These are phyloP conservation scores for Beroe forskalii DNA, from an alignment of 37 sponge, comb jelly and placozoan genomes.

Conservation along the genomic window DNA sequence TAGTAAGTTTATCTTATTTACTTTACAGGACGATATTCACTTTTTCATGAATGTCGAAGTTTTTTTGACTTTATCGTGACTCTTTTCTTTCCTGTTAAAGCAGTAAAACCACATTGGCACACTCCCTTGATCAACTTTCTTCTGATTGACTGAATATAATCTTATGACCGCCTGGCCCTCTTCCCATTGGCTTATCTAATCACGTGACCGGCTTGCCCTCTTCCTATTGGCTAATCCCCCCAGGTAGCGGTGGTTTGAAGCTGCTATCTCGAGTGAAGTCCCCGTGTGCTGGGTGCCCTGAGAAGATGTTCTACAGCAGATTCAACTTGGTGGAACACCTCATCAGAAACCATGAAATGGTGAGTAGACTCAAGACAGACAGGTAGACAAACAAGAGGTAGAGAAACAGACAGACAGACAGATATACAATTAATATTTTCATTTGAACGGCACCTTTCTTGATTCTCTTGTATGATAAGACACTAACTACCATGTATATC, in stretches of 20 bases:
- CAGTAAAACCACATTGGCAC: too few species aligned
- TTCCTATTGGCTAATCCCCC: background rate
- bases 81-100: too few species aligned
- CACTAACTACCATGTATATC: too few species aligned
- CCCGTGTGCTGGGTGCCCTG: background rate
- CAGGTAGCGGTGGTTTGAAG: background rate
- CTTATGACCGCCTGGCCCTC: too few species aligned
- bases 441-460: background rate
- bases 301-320: background rate
- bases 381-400: background rate
- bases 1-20: background rate
- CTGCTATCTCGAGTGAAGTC: background rate
- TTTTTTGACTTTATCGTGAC: too few species aligned
- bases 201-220: too few species aligned
- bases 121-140: too few species aligned
- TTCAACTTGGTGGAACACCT: constrained; percentile 32
- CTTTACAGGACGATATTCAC: too few species aligned
- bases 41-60: too few species aligned
- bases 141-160: too few species aligned
- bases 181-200: too few species aligned
- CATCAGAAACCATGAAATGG: constrained; percentile 23
- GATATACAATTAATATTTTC: background rate
- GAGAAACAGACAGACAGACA: background rate
- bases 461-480: too few species aligned
- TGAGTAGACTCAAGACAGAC: background rate